Evolutionary conservation across 2,797 vertebrate species (phyloP), one percentile per base, ranked within the genome.

Genomic region (Ptychadena robeensis): DNA sequence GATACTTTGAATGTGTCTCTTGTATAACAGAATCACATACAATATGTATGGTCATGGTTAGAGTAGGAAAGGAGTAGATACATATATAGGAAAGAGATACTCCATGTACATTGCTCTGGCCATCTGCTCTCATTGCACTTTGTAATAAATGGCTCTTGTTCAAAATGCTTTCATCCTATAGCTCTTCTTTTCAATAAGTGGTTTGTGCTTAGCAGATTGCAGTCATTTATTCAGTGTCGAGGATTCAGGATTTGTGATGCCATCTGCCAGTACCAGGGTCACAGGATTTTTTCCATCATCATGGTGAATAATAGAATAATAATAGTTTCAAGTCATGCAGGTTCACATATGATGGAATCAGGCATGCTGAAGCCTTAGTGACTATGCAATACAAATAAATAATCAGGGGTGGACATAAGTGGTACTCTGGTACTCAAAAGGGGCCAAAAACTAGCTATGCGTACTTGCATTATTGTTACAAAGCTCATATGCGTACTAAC

Each of bases 181-280:
- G n/a, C 57, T 37, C 30, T 61, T 72, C 32, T 11, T 64, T 37
- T 75, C 73, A 38, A 25, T 4, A 74, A 74, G 34, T 32, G 15
- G 37, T 75, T 59, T 38, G 57, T 32, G 25, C 8, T 75, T 34
- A 64, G 57, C 73, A 75, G 57, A 64, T 75, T 75, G 73, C 12
- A 28, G 18, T 40, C 28, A 71, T 71, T 37, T 35, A 75, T 38
- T 28, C 25, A 18, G 25, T 75, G 53, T 53, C 59, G 15, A 53
- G 44, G 22, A n/a, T n/a, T n/a, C n/a, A 53, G 44, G 44, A 40
- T 75, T 75, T 57, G 9, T 37, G 10, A 37, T 4, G 18, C 57
- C 73, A 70, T 79, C 77, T 79, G 66, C 27, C 65, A 38, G 11
- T 53, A 38, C 4, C 9, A n/a, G 65, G 37, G 28, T 9, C 68